Evolutionary conservation across 2,888 invertebrate genomes (phyloP), one percentile per base, ranked within the genome.

Genomic region (Eubasilissa splendida): DNA sequence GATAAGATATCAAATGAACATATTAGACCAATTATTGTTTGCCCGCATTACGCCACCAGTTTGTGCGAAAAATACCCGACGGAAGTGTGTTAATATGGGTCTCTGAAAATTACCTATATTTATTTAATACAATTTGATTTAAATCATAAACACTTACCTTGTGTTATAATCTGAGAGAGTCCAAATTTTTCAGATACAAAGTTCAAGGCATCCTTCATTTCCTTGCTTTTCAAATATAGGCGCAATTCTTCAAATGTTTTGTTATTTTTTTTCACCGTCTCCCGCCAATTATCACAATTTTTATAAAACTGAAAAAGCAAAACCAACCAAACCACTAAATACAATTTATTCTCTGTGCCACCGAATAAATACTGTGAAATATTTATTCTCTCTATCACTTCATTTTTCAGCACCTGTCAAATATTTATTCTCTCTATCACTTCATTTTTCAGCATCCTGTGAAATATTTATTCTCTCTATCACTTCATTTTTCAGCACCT

Each of bases 221-320:
- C 88, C 80, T 87, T 85, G 85, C 92, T 91, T 74, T 88, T 86
- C 75, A 89, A 87, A 87, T 93, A 94, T 85, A 90, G 87, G 60
- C 87, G 87, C 85, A 89, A 88, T 87, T 95, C 93, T 85, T 87
- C 86, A 85, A 91, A 90, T 77, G 94, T 91, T 78, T 88, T 88
- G 79, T 92, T 91, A 88, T 94, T 94, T 86, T 92, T 92, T 87
- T 95, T 92, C 84, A 95, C 93, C 88, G 93, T 92, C 86, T 88
- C 89, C 87, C 89, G 90, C 95, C 95, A 95, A 86, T 91, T 92
- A 85, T 91, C 88, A 90, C 95, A 95, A 85, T 92, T 90, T 90
- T 95, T 95, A 90, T 95, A 95, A 91, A 95, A 95, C 95, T 95
- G 89, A 86, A 92, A 91, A 81, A 63, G 22, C 4, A 65, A 33